Conservation (phyloP, 2,797 vertebrate genomes). For the Gallirallus australis region DNA sequence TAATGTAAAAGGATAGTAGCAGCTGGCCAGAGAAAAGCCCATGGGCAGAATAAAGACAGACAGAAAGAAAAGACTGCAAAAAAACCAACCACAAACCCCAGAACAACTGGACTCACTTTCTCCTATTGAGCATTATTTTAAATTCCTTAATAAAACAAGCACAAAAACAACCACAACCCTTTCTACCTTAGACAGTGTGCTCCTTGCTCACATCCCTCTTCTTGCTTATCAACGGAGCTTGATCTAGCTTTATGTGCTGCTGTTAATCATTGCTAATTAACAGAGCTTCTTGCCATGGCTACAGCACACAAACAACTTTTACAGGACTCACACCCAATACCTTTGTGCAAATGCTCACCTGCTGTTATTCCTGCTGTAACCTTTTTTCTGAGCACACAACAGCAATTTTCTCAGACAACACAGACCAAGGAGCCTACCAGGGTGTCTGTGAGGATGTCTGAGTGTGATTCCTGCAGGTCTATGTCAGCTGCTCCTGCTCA, state of each 20-base stretch:
- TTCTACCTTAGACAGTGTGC: rapidly evolving
- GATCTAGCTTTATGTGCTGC: background rate
- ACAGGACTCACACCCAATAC: background rate
- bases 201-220: background rate
- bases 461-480: rapidly evolving
- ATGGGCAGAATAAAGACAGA: background rate
- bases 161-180: background rate
- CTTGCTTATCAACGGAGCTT: background rate
- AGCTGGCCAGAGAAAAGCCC: background rate
- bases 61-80: no score
- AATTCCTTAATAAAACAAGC: background rate
- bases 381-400: background rate
- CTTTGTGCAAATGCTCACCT: background rate
- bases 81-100: background rate
- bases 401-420: background rate
- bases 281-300: background rate
- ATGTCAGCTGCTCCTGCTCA: background rate
- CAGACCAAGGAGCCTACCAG: background rate
- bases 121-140: background rate
- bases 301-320: background rate
- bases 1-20: background rate
- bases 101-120: background rate
- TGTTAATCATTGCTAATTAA: background rate
- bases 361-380: rapidly evolving
- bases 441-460: background rate